Evolutionary conservation across 2,888 invertebrate genomes (phyloP).

Genomic region (Ischnus inquisitorius): DNA sequence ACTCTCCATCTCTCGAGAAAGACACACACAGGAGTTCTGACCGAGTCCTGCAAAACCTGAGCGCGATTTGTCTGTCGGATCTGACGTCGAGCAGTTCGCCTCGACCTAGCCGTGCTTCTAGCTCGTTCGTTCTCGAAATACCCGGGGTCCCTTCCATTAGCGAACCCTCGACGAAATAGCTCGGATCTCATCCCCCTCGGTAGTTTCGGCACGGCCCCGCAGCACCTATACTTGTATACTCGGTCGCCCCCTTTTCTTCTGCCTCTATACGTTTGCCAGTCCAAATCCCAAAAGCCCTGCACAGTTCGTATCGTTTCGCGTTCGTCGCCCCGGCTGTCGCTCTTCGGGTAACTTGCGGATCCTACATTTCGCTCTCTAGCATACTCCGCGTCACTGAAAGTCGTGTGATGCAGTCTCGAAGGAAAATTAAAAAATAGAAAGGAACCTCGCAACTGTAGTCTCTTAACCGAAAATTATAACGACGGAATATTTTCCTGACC

Average conservation of each 20-base stretch:
- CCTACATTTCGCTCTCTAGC: not conserved
- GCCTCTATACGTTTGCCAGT: constrained; percentile 41
- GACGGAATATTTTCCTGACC: constrained; percentile 81
- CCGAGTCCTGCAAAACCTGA: constrained; percentile 50
- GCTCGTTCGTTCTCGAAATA: constrained; percentile 51
- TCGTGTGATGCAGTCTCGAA: constrained; percentile 62
- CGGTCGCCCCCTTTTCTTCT: constrained; percentile 56
- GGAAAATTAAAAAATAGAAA: not conserved
- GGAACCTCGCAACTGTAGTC: constrained; percentile 41
- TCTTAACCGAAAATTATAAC: constrained; percentile 73
- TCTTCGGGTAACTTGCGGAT: constrained; percentile 39
- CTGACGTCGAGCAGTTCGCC: constrained; percentile 26
- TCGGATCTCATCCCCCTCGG: constrained; percentile 60
- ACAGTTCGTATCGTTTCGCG: constrained; percentile 32
- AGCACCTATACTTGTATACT: constrained; percentile 10
- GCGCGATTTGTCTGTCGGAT: constrained; percentile 50
- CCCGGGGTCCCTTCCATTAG: constrained; percentile 76
- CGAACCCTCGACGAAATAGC: constrained; percentile 73
- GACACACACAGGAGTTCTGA: constrained; percentile 20
- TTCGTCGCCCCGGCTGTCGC: constrained; percentile 32
- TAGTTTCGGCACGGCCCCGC: constrained; percentile 29
- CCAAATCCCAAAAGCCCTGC: constrained; percentile 44
- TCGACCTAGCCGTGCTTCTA: constrained; percentile 21
- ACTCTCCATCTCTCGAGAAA: constrained; percentile 7
- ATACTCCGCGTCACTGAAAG: constrained; percentile 4